phyloP scores from a whole-genome alignment of 2,797 vertebrate species.

The Pangasius sanitwongsei region DNA sequence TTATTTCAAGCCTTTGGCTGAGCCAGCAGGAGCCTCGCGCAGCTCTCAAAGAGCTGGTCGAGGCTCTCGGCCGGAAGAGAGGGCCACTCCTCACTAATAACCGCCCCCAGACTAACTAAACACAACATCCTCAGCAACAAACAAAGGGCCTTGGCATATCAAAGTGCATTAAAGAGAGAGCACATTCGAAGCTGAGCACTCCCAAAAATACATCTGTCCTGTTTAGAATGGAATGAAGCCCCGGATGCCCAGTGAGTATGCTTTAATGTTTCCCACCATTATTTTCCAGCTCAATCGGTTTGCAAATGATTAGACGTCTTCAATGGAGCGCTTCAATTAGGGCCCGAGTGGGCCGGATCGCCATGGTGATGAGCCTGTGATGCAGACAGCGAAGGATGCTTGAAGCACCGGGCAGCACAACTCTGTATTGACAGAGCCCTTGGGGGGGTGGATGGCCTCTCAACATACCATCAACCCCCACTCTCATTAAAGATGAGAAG shows the following conservation, averaged over 20 bases:
- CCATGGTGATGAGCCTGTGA: constrained; percentile 67
- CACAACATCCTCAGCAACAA: background rate
- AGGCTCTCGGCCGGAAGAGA: constrained; percentile 14
- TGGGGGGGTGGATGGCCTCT: constrained; percentile 28
- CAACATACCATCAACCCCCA: constrained; percentile 35
- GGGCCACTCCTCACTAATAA: constrained; percentile 32
- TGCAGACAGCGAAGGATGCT: constrained; percentile 62
- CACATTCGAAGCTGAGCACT: background rate
- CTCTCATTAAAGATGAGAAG: constrained; percentile 43
- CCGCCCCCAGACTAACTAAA: constrained; percentile 15
- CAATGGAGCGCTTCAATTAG: constrained; percentile 46
- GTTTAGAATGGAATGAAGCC: background rate
- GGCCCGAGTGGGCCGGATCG: constrained; percentile 51
- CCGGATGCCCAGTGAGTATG: background rate
- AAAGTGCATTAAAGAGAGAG: background rate
- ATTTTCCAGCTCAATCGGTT: background rate
- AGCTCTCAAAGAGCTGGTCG: background rate
- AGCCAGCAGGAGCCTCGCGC: constrained; percentile 4
- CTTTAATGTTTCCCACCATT: constrained; percentile 23
- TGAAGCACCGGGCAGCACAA: constrained; percentile 57
- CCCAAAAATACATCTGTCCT: background rate
- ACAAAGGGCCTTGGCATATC: constrained; percentile 13
- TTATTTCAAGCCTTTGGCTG: constrained; percentile 44
- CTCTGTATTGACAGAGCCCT: constrained; percentile 24
- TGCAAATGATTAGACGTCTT: constrained; percentile 41